phyloP scores from a whole-genome alignment of 2,888 invertebrate species.

The Pyrocoelia pectoralis region DNA sequence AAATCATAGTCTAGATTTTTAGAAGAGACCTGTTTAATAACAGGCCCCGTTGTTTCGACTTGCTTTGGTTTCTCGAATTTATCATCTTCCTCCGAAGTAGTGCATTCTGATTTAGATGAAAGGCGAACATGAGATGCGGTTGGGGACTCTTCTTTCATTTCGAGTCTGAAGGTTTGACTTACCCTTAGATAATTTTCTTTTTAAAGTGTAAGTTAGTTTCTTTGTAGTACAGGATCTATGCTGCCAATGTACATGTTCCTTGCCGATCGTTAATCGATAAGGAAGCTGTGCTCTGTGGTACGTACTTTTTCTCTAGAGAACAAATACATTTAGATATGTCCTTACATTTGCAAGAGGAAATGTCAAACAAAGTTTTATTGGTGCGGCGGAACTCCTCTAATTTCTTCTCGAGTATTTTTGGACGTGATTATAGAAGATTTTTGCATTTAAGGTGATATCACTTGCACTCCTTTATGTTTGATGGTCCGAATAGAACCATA shows the following conservation, averaged over 20 bases:
- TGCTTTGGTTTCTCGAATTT: background rate
- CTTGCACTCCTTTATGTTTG: background rate
- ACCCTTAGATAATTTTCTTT: background rate
- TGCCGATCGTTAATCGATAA: background rate
- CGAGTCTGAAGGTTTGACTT: too few species aligned
- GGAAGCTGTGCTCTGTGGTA: background rate
- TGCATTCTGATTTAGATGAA: background rate
- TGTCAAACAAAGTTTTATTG: background rate
- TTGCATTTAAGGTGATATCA: background rate
- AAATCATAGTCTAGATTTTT: background rate
- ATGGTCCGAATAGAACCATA: background rate
- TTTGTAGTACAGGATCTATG: too few species aligned
- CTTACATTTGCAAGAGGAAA: background rate
- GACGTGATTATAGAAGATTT: background rate
- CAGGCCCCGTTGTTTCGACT: background rate
- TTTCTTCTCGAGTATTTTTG: constrained; percentile 1
- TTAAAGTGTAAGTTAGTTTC: too few species aligned
- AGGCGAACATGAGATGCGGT: too few species aligned
- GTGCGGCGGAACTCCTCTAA: background rate
- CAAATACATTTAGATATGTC: background rate
- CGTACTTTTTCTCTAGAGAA: too few species aligned
- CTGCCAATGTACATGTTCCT: background rate
- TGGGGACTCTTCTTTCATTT: too few species aligned
- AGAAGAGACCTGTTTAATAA: background rate
- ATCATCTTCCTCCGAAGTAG: background rate